A percentile compares a stretch with the other conserved stretches of the same genome.
Evolutionary conservation across 1,140 invertebrate genomes (phyloP).

Genomic region (Brachystomella parvula): DNA sequence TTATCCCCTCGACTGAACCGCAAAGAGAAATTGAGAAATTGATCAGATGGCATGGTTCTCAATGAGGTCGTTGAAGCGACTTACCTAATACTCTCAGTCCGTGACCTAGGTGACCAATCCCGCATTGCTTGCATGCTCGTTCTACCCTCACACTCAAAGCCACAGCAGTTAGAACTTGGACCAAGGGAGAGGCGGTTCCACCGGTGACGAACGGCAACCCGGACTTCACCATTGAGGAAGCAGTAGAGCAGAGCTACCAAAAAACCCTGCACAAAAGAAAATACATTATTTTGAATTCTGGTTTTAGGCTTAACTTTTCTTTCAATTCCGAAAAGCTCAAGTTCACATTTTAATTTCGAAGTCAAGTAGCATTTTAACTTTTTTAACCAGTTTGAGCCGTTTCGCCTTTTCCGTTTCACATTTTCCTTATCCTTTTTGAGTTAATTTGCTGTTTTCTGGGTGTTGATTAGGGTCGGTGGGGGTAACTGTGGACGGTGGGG

Average conservation of each 20-base stretch:
- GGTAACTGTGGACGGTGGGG: no score
- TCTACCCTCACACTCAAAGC: constrained; percentile 12
- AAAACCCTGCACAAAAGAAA: constrained; percentile 57
- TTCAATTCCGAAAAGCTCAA: no score
- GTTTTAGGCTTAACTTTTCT: no score
- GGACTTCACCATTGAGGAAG: constrained; percentile 85
- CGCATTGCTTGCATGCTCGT: constrained; percentile 16
- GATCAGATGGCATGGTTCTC: not conserved
- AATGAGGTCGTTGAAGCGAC: constrained; percentile 1
- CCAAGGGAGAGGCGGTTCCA: constrained; percentile 48
- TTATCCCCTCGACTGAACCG: not conserved
- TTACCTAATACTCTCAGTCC: constrained; percentile 72
- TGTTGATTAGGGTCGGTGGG: no score
- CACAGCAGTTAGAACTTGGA: constrained; percentile 17
- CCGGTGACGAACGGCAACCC: constrained; percentile 71
- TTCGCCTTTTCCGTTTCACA: no score
- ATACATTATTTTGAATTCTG: no score
- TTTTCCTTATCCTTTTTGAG: no score
- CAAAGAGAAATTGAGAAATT: not conserved
- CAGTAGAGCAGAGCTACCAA: constrained; percentile 81
- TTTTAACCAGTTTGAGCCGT: no score
- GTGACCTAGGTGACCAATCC: constrained; percentile 67
- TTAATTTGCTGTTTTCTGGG: no score
- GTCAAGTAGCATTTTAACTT: no score
- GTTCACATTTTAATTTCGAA: no score